Evolutionary conservation across 2,797 vertebrate species (phyloP), one percentile per base, ranked within the genome.

Genomic region (Chiloscyllium punctatum): DNA sequence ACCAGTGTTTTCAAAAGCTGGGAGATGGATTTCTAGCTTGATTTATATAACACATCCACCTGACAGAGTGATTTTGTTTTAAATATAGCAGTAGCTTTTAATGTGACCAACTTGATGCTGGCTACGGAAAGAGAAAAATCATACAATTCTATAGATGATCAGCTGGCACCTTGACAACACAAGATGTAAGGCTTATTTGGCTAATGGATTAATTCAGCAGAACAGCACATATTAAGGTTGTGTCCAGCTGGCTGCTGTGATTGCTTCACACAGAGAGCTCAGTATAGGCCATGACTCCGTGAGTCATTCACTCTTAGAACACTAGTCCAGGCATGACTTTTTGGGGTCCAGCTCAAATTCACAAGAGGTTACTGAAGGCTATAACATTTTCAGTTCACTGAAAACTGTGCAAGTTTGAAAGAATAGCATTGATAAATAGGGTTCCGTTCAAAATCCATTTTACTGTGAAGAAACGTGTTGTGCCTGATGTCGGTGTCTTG

Each of bases 281-380:
- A 53, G 27, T 77, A 77, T 42, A 77, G 94, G 15, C 94, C 71
- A 57, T 95, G 25, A 23, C 74, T 51, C 27, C 53, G 48, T 72
- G 71, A 37, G 27, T 92, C 66, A 95, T 51, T 95, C 71, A 77
- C 51, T 74, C 94, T 95, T 71, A 74, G 42, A 51, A 57, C 48
- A 95, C 94, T 48, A 51, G 48, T 33, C 72, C 94, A 95, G 51
- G 42, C 94, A 71, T 95, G 94, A 77, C 94, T 53, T 95, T 95
- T 95, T 16, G 72, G 71, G 71, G 2, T 95, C n/a, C 30, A 77
- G 30, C 94, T 95, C 71, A 53, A 48, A 95, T 95, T 77, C 51
- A 77, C 71, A 77, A 53, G 48, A 95, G 72, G 53, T 74, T 74
- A 95, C 42, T 33, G 71, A 48, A 69, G 23, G 23, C 9, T 8